Base-by-base conservation (phyloP, 2,797 vertebrate species). In the Kryptolebias ocellatus region DNA sequence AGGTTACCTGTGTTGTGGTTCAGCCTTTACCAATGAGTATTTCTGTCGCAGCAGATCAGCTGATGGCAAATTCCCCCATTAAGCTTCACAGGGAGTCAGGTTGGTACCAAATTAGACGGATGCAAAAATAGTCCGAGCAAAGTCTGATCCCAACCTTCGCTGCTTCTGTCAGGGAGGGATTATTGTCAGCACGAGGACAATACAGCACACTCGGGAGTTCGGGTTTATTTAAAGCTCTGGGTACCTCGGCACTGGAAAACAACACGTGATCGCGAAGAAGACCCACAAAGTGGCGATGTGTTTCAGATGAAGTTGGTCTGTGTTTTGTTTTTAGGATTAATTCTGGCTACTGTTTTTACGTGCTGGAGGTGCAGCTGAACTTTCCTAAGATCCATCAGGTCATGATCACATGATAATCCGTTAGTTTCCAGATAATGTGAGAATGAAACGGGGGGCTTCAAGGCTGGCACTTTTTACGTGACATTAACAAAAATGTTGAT, bases 61-160 rank as follows among this genome's bases (percentile, higher is more conserved):
- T 1, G 2, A 34, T 31, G 27, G 49, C 52, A 37, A 45, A 57
- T 20, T 42, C 60, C 67, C 28, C 39, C 10, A 8, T 15, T 51
- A 42, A 57, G 46, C 61, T 53, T 57, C 49, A 20, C 15, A 29
- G 54, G 50, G 20, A 56, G 31, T 47, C 17, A 11, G 10, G 42
- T 44, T 4, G 55, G 29, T 39, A 9, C 61, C 14, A 45, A 66
- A 60, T 66, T 60, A 45, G 50, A 66, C 20, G 20, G 28, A 54
- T 16, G 39, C 49, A 49, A 44, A 72, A 72, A 60, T 72, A 60
- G 56, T 17, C 6, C 8, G 63, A 58, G 27, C 49, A 52, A 49
- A 42, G 60, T 15, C 20, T 31, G 27, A 53, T 72, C 27, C 51
- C 55, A 50, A 50, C 34, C 20, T 58, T 54, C 20, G 12, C 44